A percentile compares a stretch with the other conserved stretches of the same genome.
phyloP scores from a whole-genome alignment of 1,140 invertebrate species.

The Nasonia giraulti region DNA sequence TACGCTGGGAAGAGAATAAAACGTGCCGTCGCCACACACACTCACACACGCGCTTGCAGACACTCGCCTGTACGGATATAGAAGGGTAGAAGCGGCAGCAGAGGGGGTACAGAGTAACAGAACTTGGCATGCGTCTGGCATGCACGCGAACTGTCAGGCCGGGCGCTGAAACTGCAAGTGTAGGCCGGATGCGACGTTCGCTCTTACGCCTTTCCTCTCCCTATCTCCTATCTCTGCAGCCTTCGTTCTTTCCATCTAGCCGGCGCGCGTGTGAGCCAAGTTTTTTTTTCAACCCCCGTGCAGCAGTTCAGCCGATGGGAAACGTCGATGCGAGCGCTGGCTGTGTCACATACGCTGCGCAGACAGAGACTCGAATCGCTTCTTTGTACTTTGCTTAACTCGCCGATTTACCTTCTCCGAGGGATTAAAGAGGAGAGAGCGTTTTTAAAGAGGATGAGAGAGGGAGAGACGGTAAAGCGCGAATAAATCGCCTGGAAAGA shows the following conservation, averaged over 20 bases:
- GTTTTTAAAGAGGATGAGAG: conserved; percentile 1
- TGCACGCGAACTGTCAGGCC: conserved; percentile 43
- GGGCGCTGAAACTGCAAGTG: conserved; percentile 55
- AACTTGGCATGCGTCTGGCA: conserved; percentile 52
- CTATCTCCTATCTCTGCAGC: background rate
- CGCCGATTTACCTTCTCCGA: background rate
- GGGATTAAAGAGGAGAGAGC: conserved; percentile 21
- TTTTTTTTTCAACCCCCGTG: conserved; percentile 3
- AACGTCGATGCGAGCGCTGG: background rate
- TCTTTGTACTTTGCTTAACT: conserved; percentile 43
- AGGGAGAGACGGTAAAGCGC: background rate
- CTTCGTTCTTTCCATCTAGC: background rate
- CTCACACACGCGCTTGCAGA: background rate
- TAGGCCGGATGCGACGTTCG: conserved; percentile 49
- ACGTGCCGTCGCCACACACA: background rate
- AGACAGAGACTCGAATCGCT: conserved; percentile 25
- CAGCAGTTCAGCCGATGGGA: no score
- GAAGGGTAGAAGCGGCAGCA: background rate
- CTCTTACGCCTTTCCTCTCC: conserved; percentile 17
- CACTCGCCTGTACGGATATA: background rate
- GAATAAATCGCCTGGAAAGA: conserved; percentile 27
- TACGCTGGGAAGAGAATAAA: background rate
- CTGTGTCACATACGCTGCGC: background rate
- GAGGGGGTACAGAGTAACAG: conserved; percentile 8
- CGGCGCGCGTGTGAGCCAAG: conserved; percentile 19